These are phyloP conservation scores for Triplophysa dalaica DNA, from an alignment of 2,113 vertebrate species.

Conservation along the genomic window DNA sequence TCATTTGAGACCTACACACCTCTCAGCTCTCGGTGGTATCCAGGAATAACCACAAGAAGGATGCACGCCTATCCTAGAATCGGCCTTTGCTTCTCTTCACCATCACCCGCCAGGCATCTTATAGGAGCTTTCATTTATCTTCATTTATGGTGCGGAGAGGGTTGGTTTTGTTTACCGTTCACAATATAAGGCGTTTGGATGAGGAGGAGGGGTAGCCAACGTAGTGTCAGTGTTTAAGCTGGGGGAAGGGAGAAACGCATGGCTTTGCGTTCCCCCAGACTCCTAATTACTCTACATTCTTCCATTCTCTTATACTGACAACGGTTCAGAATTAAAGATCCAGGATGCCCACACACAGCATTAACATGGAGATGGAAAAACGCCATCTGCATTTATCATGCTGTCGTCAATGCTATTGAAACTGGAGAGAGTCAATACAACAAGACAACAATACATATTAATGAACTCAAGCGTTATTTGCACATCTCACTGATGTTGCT, in stretches of 20 bases:
- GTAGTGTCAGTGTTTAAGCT: constrained; percentile 50
- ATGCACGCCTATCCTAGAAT: constrained; percentile 3
- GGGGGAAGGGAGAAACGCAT: constrained; percentile 55
- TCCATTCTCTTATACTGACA: constrained; percentile 35
- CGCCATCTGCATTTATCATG: constrained; percentile 59
- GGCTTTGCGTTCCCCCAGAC: constrained; percentile 45
- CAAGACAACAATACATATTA: constrained; percentile 61
- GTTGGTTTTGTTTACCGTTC: constrained; percentile 63
- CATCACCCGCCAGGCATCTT: constrained; percentile 55
- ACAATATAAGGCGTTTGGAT: constrained; percentile 55
- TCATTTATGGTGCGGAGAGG: constrained; percentile 61
- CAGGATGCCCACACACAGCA: constrained; percentile 35
- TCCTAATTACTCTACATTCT: constrained; percentile 62
- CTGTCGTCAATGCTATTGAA: constrained; percentile 53
- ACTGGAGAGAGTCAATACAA: constrained; percentile 64
- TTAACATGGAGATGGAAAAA: constrained; percentile 50
- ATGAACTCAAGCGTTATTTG: constrained; percentile 54
- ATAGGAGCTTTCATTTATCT: constrained; percentile 66
- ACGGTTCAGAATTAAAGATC: constrained; percentile 37
- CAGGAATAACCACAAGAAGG: background rate
- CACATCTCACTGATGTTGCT: background rate
- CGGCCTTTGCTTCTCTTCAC: constrained; percentile 29
- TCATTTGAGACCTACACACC: constrained; percentile 64
- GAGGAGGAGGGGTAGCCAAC: constrained; percentile 37
- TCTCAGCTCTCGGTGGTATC: constrained; percentile 9